Evolutionary conservation across 2,888 invertebrate genomes (phyloP), one percentile per base, ranked within the genome.

Genomic region (Rotaria socialis): DNA sequence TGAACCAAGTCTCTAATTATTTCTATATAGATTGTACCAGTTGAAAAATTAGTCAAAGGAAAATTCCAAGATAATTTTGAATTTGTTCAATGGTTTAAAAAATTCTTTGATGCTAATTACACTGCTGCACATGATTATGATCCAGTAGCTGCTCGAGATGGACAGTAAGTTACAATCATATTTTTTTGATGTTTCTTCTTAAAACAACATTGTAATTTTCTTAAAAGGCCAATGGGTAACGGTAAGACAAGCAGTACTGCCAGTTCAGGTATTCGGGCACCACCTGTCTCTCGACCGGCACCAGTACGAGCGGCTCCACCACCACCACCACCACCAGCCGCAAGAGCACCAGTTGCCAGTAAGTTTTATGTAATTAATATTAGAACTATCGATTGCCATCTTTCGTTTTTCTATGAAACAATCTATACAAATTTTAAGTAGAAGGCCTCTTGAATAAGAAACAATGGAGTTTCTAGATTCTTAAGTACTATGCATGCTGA

Each of bases 51-150:
- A 93, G 96, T 98, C 92, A 98, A 98, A 93, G 98, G 96, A 91
- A 94, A 97, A 91, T 99, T 99, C 93, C 99, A 99, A 94, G 99
- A 99, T 93, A 99, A 99, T 93, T 99, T 99, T 94, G 99, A 99
- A 93, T 99, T 99, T 93, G 94, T 99, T 90, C 99, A 99, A 93
- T 99, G 99, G 99, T 99, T 99, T 93, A 99, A 99, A 94, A 97
- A 97, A 92, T 98, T 99, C 93, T 99, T 98, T 92, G 99, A 99
- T 93, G 97, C 98, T 89, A 99, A 99, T 93, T 99, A 97, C 93
- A 96, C 97, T 92, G 50, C 43, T 11, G 97, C 97, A 89, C 94
- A 95, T 90, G 96, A 96, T 89, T 99, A 99, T 92, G 96, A 97
- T 91, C 95, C 96, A 86, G 92, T 95, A 88, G 95, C 95, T 88